Percentiles rank a stretch among this genome's conserved stretches.
Conservation (phyloP, 2,113 vertebrate species). For the Paralichthys olivaceus region DNA sequence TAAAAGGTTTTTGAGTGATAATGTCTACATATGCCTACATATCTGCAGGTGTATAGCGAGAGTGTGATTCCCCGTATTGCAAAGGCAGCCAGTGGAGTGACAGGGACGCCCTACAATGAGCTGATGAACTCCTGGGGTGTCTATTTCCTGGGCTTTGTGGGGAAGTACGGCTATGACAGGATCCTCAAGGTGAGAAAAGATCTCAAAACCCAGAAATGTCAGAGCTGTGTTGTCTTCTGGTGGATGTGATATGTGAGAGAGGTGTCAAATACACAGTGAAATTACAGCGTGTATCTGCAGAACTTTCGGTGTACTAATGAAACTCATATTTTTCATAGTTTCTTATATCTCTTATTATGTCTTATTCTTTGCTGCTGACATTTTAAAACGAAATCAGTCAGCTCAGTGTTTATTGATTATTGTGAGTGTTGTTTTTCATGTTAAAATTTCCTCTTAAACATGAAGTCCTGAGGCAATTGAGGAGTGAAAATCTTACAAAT, state of each 20-base stretch:
- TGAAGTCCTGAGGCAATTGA: neutral
- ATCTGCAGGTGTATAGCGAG: conserved; percentile 80
- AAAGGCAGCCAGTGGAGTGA: conserved; percentile 83
- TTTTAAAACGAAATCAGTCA: no score
- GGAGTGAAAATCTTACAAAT: neutral
- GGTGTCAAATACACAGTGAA: neutral
- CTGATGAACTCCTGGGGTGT: conserved; percentile 86
- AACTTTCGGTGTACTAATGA: neutral
- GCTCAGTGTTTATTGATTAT: no score
- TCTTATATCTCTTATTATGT: neutral
- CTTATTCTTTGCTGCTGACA: no score
- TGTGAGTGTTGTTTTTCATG: no score
- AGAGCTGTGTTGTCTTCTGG: neutral
- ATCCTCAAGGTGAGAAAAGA: conserved; percentile 78
- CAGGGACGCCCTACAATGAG: conserved; percentile 82
- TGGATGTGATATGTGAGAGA: neutral
- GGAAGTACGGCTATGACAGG: conserved; percentile 83
- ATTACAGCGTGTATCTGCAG: neutral
- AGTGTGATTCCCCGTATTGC: conserved; percentile 82
- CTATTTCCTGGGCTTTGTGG: conserved; percentile 83
- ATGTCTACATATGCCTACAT: conserved; percentile 8
- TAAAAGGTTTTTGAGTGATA: neutral
- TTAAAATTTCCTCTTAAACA: neutral
- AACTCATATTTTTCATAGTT: neutral
- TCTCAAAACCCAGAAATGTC: conserved; percentile 1